Conservation (phyloP, 2,797 vertebrate species). For the Phrynocephalus guinanensis region DNA sequence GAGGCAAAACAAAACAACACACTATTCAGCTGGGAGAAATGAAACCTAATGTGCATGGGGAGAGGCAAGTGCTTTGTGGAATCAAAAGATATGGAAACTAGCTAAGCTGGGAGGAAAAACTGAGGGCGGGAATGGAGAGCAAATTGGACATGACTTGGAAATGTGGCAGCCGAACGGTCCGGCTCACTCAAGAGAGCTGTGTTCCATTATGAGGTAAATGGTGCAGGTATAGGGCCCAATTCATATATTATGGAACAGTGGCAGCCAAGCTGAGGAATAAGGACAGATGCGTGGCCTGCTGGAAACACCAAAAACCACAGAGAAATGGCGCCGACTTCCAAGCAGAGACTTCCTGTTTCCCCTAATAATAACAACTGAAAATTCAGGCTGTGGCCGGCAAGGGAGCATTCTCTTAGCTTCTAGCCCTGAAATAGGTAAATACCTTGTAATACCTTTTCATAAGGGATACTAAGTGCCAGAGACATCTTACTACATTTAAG, state of each 20-base stretch:
- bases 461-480: too few relatives aligned
- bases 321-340: neutral
- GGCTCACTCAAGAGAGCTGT: neutral
- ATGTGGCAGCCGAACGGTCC: neutral
- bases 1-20: conserved; percentile 24
- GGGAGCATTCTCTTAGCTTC: too few relatives aligned
- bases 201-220: conserved; percentile 3
- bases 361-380: neutral
- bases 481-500: too few relatives aligned
- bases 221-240: neutral
- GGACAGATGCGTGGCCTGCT: neutral
- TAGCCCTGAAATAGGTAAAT: neutral
- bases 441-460: too few relatives aligned
- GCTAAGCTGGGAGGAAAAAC: conserved; percentile 20
- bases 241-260: neutral
- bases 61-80: conserved; percentile 2
- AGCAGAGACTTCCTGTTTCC: neutral
- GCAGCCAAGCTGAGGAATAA: neutral
- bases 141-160: conserved; percentile 32
- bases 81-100: conserved; percentile 21
- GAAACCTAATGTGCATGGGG: conserved; percentile 26
- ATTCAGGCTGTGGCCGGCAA: neutral
- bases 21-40: conserved; percentile 26
- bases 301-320: neutral
- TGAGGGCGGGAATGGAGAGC: conserved; percentile 2